These are phyloP conservation scores for Gopherus evgoodei DNA, from an alignment of 2,113 vertebrate species.

Conservation along the genomic window DNA sequence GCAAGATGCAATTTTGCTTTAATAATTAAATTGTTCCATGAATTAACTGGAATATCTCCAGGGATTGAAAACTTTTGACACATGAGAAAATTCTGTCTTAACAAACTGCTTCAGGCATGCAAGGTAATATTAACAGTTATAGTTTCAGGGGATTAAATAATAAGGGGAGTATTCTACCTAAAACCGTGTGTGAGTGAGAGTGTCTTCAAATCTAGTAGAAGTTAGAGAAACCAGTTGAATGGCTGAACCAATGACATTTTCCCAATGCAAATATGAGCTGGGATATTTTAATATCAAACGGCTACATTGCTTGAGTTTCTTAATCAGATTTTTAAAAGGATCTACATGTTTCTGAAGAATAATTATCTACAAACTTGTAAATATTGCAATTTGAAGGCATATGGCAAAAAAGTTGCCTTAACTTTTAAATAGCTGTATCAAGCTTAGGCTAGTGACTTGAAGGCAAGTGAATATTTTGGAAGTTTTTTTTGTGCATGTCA, in stretches of 20 bases:
- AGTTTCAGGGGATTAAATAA: constrained; percentile 79
- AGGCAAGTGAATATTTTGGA: not conserved
- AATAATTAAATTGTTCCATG: constrained; percentile 70
- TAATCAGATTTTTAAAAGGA: not conserved
- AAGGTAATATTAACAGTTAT: constrained; percentile 69
- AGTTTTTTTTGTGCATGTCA: accelerated
- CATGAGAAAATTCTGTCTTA: constrained; percentile 69
- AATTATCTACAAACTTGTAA: not conserved
- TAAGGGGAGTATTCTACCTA: constrained; percentile 62
- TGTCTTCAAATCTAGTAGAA: constrained; percentile 16
- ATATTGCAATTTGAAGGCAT: not conserved
- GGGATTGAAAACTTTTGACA: constrained; percentile 69
- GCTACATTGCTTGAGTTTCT: not conserved
- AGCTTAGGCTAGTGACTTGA: not conserved
- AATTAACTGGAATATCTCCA: constrained; percentile 64
- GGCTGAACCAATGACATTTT: constrained; percentile 30
- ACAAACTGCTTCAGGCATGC: constrained; percentile 75
- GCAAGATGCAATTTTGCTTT: constrained; percentile 61
- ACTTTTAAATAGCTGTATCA: not conserved
- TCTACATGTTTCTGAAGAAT: not conserved
- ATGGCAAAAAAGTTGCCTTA: not conserved
- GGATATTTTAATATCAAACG: not conserved
- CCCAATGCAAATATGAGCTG: not conserved
- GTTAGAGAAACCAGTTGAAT: constrained; percentile 26
- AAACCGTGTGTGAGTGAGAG: constrained; percentile 32